Percentiles rank a stretch among this genome's conserved stretches.
Conservation (phyloP, 2,113 vertebrate species). For the Ailuropoda melanoleuca region DNA sequence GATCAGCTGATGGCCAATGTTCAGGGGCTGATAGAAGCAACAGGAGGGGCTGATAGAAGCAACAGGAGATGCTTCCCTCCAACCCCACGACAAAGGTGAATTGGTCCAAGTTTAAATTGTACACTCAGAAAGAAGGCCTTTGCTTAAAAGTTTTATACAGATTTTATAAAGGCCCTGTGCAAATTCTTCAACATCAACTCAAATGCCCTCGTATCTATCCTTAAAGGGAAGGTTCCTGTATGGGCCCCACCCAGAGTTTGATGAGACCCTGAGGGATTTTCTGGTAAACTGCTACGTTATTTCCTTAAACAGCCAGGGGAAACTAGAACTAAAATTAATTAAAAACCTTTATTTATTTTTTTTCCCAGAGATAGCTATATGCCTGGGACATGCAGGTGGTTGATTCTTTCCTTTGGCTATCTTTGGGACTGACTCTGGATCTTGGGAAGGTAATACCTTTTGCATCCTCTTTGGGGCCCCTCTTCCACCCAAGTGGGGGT, state of each 20-base stretch:
- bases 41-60: not conserved
- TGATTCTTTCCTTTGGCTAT: not conserved
- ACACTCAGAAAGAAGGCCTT: not conserved
- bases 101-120: not conserved
- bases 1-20: not conserved
- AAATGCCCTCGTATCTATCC: not conserved
- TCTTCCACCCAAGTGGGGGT: not conserved
- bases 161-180: not conserved
- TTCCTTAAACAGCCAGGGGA: not conserved
- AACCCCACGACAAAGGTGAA: not conserved
- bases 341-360: not conserved
- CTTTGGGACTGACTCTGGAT: not conserved
- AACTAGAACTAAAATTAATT: not conserved
- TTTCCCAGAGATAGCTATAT: not conserved
- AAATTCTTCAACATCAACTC: not conserved
- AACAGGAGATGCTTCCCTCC: not conserved
- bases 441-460: not conserved
- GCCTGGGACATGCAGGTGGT: not conserved
- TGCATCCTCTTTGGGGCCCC: not conserved
- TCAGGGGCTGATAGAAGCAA: not conserved
- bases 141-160: not conserved
- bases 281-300: not conserved
- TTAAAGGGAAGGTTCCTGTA: not conserved
- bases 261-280: not conserved
- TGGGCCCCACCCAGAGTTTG: not conserved